These are phyloP conservation scores for Trichonephila clavata DNA, from an alignment of 1,140 invertebrate species.

Conservation along the genomic window DNA sequence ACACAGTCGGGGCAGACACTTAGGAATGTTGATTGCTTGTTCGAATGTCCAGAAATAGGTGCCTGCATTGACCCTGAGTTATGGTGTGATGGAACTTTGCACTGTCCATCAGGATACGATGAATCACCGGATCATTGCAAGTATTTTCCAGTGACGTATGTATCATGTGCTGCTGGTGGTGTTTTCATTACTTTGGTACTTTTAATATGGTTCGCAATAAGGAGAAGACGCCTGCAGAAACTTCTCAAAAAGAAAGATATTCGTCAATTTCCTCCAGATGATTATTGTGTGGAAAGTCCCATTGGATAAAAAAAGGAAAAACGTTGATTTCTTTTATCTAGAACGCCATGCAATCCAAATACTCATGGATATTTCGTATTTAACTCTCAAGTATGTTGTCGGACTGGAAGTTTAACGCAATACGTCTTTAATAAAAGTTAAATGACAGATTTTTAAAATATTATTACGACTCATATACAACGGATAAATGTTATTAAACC, in stretches of 20 bases:
- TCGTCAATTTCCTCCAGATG: slow-evolving; percentile 42
- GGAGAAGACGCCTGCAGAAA: not conserved
- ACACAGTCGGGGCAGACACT: slow-evolving; percentile 82
- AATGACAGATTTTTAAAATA: not conserved
- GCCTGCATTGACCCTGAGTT: slow-evolving; percentile 92
- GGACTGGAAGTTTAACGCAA: not conserved
- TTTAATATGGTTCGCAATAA: slow-evolving; percentile 41
- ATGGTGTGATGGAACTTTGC: slow-evolving; percentile 92
- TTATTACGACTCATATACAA: not conserved
- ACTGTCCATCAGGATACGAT: slow-evolving; percentile 93
- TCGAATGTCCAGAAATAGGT: slow-evolving; percentile 91
- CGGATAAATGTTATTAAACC: not conserved
- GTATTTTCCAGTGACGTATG: slow-evolving; percentile 77
- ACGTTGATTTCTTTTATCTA: not conserved
- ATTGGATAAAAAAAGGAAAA: slow-evolving; percentile 52
- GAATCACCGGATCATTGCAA: slow-evolving; percentile 87
- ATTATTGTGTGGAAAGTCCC: slow-evolving; percentile 67
- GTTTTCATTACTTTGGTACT: slow-evolving; percentile 28
- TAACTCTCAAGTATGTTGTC: not conserved
- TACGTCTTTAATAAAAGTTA: not conserved
- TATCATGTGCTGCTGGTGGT: slow-evolving; percentile 60
- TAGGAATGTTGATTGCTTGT: slow-evolving; percentile 84
- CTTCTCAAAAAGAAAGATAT: slow-evolving; percentile 63
- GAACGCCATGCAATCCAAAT: not conserved
- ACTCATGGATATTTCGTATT: not conserved